Conservation (phyloP, 2,888 invertebrate species). For the Limnephilus lunatus region DNA sequence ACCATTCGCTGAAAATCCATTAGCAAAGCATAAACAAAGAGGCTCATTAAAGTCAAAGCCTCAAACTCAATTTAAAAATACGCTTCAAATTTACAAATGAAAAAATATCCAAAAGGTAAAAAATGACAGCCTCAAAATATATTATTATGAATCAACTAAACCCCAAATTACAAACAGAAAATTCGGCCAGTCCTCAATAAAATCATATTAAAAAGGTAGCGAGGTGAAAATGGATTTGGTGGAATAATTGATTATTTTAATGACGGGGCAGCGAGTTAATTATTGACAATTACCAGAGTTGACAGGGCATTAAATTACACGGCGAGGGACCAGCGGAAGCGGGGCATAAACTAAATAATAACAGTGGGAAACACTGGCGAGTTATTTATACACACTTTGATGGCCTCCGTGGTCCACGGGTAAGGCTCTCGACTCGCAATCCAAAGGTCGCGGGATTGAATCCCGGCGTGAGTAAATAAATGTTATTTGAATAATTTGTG, state of each 20-base stretch:
- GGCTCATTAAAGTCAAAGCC: background rate
- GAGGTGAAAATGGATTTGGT: conserved; percentile 6
- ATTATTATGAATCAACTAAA: background rate
- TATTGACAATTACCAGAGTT: conserved; percentile 44
- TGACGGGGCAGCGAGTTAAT: conserved; percentile 26
- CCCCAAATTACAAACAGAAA: too few species aligned
- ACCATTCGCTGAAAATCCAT: background rate
- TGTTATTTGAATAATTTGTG: too few species aligned
- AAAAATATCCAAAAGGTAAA: background rate
- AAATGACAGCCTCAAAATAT: background rate
- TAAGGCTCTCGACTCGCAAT: too few species aligned
- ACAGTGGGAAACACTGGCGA: background rate
- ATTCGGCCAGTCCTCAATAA: background rate
- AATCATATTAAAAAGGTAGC: background rate
- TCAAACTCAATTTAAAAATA: background rate
- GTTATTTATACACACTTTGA: too few species aligned
- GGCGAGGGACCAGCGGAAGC: conserved; percentile 29
- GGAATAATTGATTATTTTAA: conserved; percentile 41
- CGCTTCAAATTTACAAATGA: background rate
- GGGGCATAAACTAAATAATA: conserved; percentile 29
- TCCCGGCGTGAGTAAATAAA: too few species aligned
- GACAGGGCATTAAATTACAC: conserved; percentile 43
- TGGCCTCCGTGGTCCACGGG: too few species aligned
- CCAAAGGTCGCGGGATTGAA: too few species aligned
- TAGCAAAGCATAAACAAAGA: background rate